Conservation (phyloP, 2,888 invertebrate genomes). For the Deroplatys truncata region DNA sequence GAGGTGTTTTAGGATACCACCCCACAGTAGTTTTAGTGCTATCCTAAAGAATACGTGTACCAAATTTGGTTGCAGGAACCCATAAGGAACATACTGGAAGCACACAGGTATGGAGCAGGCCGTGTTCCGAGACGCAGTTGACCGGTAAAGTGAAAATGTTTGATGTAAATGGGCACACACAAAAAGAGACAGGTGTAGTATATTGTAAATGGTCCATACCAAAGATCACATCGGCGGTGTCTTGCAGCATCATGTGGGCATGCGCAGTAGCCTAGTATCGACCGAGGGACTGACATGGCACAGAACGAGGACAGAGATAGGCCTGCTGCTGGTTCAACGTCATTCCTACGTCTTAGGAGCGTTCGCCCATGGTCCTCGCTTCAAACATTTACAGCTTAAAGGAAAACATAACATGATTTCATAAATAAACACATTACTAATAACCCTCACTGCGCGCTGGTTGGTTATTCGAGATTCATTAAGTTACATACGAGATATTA, state of each 20-base stretch:
- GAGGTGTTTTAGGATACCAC: no score
- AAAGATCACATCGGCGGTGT: conserved; percentile 1
- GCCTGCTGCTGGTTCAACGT: background rate
- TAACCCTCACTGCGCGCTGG: no score
- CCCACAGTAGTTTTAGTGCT: no score
- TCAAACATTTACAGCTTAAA: no score
- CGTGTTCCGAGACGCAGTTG: background rate
- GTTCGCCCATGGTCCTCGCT: background rate
- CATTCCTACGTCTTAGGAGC: background rate
- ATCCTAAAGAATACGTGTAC: no score
- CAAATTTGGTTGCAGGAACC: no score
- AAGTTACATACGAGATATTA: no score
- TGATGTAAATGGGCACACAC: background rate
- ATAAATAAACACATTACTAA: no score
- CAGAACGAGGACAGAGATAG: background rate
- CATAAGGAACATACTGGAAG: no score
- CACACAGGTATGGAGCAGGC: no score
- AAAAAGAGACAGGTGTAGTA: background rate
- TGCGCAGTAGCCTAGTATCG: conserved; percentile 1
- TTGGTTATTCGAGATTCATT: no score
- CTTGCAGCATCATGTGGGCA: conserved; percentile 4
- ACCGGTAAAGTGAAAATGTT: background rate
- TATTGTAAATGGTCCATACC: conserved; percentile 2
- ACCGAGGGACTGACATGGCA: background rate
- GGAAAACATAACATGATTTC: no score